Evolutionary conservation across 2,797 vertebrate genomes (phyloP), one percentile per base, ranked within the genome.

Genomic region (Lepus townsendii): DNA sequence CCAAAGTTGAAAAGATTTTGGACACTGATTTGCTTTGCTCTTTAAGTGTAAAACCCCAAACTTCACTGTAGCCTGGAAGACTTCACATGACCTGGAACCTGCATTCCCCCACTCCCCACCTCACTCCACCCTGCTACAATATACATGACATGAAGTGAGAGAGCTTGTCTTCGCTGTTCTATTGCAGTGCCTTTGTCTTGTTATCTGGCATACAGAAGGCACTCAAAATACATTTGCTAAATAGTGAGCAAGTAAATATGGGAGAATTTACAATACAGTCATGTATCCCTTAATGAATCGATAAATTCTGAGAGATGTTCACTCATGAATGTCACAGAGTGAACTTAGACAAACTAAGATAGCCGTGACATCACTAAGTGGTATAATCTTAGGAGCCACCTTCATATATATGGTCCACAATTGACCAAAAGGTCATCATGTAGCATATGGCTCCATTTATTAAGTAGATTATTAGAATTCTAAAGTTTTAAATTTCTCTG

Each of bases 171-270:
- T 76, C 77, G 32, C 16, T 66, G 1, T 52, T 75, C 66, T 85
- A 6, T 17, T 93, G 68, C 7, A 79, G 1, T 69, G 32, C 20
- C 52, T n/a, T 89, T 24, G 24, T 65, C 89, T 65, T 91, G 8
- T 47, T 54, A 60, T 52, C 83, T 14, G 7, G 3, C 24, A 62
- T 26, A 68, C 9, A 75, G 24, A 3, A 27, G 13, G 16, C 54
- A 13, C 27, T 84, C 73, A 76, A 97, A 95, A 50, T 84, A 57
- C n/a, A 72, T 83, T 66, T 91, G 54, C 42, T 91, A 80, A 89
- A 65, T 72, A 62, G 1, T 57, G 3, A 95, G 60, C 82, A 0
- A 93, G 75, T 69, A 91, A 83, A 54, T 32, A 71, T n/a, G 30
- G 6, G 32, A 52, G 14, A 75, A 13, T 65, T 17, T 22, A 8